A percentile compares a stretch with the other conserved stretches of the same genome.
Evolutionary conservation across 2,888 invertebrate species (phyloP).

Genomic region (Tyria jacobaeae): DNA sequence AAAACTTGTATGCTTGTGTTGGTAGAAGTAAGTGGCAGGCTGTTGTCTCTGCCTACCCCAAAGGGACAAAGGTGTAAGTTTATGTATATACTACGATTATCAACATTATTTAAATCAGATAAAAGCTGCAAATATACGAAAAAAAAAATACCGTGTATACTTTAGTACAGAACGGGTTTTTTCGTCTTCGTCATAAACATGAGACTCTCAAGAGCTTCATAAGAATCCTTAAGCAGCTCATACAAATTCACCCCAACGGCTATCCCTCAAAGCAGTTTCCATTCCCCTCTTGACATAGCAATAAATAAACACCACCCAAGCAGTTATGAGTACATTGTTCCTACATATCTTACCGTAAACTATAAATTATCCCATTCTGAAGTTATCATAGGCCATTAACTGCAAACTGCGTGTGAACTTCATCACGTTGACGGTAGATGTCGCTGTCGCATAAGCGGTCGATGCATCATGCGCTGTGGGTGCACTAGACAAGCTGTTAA

Average conservation of each 20-base stretch:
- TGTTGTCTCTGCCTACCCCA: too few relatives aligned
- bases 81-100: too few relatives aligned
- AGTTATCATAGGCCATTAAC: constrained; percentile 33
- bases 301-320: constrained; percentile 33
- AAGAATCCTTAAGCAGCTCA: constrained; percentile 18
- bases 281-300: constrained; percentile 17
- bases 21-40: too few relatives aligned
- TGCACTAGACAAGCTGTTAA: constrained; percentile 35
- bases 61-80: too few relatives aligned
- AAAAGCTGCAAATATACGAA: too few relatives aligned
- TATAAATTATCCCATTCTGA: constrained; percentile 30
- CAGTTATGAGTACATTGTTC: constrained; percentile 38
- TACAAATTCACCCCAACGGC: constrained; percentile 23
- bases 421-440: constrained; percentile 27
- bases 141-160: too few relatives aligned
- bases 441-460: constrained; percentile 22
- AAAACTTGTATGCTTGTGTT: too few relatives aligned
- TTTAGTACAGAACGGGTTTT: background rate
- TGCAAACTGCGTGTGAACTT: constrained; percentile 38
- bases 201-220: constrained; percentile 18
- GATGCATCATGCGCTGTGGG: constrained; percentile 38
- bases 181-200: constrained; percentile 15
- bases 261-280: constrained; percentile 17
- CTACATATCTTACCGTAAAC: constrained; percentile 28
- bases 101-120: too few relatives aligned